Evolutionary conservation across 2,888 invertebrate species (phyloP).

Genomic region (Molorchus minor): DNA sequence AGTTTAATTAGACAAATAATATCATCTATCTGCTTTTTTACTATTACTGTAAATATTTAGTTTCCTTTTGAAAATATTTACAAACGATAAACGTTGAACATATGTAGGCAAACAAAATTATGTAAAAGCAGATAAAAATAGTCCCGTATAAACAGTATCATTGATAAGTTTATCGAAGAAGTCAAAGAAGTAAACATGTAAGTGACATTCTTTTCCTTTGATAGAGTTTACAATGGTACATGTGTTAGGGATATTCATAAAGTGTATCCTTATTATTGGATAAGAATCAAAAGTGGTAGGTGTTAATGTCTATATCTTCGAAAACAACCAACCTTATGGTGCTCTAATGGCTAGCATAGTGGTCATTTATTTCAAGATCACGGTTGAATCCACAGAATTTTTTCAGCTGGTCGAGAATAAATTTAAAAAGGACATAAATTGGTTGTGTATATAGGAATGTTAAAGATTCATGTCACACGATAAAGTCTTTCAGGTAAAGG

Average conservation of each 20-base stretch:
- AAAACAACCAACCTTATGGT: no score
- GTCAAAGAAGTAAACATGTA: constrained; percentile 4
- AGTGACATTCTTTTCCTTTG: constrained; percentile 3
- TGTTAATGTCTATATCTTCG: no score
- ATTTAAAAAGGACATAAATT: no score
- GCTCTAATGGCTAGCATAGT: no score
- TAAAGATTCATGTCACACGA: neutral
- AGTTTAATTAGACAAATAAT: constrained; percentile 11
- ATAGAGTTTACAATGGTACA: neutral
- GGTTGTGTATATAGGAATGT: neutral
- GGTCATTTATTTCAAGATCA: no score
- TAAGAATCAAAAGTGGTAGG: constrained; percentile 9
- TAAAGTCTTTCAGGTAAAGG: no score
- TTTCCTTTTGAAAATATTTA: constrained; percentile 26
- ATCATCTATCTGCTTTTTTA: constrained; percentile 12
- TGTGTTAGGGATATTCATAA: no score
- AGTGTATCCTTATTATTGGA: no score
- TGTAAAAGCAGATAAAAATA: constrained; percentile 25
- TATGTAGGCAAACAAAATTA: constrained; percentile 25
- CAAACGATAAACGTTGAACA: constrained; percentile 23
- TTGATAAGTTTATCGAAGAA: constrained; percentile 8
- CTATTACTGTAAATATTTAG: constrained; percentile 21
- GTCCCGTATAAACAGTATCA: constrained; percentile 20
- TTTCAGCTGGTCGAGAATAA: no score
- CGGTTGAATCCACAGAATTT: no score